Evolutionary conservation across 2,797 vertebrate genomes (phyloP).

Genomic region (Kryptopterus vitreolus): DNA sequence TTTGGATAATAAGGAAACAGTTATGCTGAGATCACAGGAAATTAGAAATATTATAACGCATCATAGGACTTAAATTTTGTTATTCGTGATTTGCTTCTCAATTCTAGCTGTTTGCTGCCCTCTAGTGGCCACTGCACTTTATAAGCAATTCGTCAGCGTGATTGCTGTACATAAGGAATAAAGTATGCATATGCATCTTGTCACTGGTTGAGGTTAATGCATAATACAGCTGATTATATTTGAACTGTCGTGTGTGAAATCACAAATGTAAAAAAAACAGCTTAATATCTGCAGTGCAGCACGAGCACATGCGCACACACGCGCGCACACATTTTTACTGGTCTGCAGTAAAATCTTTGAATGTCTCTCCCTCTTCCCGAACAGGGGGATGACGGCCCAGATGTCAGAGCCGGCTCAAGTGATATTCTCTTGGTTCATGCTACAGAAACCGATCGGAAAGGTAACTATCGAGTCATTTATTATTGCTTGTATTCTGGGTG

Average conservation of each 20-base stretch:
- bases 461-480: conserved; percentile 64
- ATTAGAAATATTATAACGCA: no score
- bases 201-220: background rate
- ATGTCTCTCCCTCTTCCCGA: conserved; percentile 35
- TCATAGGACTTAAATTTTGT: background rate
- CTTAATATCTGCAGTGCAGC: background rate
- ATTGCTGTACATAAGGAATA: background rate
- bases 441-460: conserved; percentile 96
- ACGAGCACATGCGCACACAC: background rate
- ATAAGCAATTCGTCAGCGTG: background rate
- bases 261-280: background rate
- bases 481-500: background rate
- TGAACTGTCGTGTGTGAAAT: background rate
- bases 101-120: background rate
- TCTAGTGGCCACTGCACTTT: background rate
- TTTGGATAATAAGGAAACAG: no score
- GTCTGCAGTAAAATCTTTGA: conserved; percentile 11
- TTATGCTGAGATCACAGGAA: no score
- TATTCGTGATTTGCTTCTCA: background rate
- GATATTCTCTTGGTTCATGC: conserved; percentile 95
- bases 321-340: background rate
- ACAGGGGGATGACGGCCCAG: conserved; percentile 94
- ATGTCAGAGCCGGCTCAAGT: conserved; percentile 93
- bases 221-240: background rate
- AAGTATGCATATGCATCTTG: background rate